phyloP scores from a whole-genome alignment of 2,113 vertebrate genomes.

The Monopterus albus region DNA sequence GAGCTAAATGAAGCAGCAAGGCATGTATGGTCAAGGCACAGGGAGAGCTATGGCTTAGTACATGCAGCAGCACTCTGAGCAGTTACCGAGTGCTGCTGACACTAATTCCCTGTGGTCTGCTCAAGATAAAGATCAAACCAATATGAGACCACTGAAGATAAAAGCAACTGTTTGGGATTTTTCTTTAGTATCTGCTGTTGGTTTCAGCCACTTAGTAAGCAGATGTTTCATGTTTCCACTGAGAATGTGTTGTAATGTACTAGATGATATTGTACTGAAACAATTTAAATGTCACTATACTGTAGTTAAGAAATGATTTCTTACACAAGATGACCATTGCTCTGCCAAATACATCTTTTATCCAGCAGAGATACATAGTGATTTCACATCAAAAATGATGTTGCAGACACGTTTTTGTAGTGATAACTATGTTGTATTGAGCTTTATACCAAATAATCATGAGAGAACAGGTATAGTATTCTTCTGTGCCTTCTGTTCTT shows the following conservation, averaged over 20 bases:
- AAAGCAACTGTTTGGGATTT: slow-evolving; percentile 2
- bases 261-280: background rate
- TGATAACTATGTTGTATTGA: background rate
- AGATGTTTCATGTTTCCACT: slow-evolving; percentile 24
- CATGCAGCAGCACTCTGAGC: slow-evolving; percentile 34
- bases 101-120: slow-evolving; percentile 7
- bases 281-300: background rate
- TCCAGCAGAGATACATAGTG: background rate
- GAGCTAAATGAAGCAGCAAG: slow-evolving; percentile 56
- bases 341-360: background rate
- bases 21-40: slow-evolving; percentile 35
- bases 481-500: slow-evolving; percentile 8
- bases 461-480: background rate
- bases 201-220: slow-evolving; percentile 3
- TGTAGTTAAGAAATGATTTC: slow-evolving; percentile 9
- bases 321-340: background rate
- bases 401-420: background rate
- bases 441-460: slow-evolving; percentile 3
- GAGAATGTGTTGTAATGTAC: slow-evolving; percentile 2
- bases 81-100: background rate
- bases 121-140: slow-evolving; percentile 35
- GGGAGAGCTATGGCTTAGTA: slow-evolving; percentile 14
- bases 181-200: slow-evolving; percentile 2
- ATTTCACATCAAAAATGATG: background rate
- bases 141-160: slow-evolving; percentile 25